These are phyloP conservation scores for Drosophila pseudotakahashii DNA, from an alignment of 2,888 invertebrate genomes.

Conservation along the genomic window DNA sequence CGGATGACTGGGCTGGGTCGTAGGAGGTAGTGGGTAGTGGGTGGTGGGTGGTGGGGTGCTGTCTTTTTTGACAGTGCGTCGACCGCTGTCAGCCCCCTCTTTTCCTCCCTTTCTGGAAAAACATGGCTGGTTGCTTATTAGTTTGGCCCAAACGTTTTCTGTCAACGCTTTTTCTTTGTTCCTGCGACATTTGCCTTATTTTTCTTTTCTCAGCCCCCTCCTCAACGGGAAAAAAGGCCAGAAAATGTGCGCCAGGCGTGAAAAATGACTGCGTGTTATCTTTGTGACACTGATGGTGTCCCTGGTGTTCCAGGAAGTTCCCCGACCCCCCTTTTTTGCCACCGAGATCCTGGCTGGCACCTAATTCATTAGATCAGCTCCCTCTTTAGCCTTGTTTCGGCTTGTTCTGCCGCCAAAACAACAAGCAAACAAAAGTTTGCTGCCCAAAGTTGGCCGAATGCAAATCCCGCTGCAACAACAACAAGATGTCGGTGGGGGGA, in stretches of 20 bases:
- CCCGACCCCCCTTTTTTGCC: neutral
- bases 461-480: slow-evolving; percentile 31
- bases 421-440: slow-evolving; percentile 47
- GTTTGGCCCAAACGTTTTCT: slow-evolving; percentile 53
- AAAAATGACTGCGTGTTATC: slow-evolving; percentile 75
- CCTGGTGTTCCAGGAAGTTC: neutral
- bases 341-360: slow-evolving; percentile 13
- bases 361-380: slow-evolving; percentile 42
- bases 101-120: neutral
- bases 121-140: slow-evolving; percentile 60
- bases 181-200: slow-evolving; percentile 20
- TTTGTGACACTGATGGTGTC: slow-evolving; percentile 69
- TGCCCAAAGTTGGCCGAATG: slow-evolving; percentile 41
- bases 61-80: slow-evolving; percentile 62
- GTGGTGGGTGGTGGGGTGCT: neutral
- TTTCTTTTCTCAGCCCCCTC: slow-evolving; percentile 3
- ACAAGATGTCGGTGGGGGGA: no score
- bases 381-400: slow-evolving; percentile 12
- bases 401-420: slow-evolving; percentile 44
- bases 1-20: neutral
- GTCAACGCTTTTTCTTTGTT: slow-evolving; percentile 24
- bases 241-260: slow-evolving; percentile 52
- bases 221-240: neutral
- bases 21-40: neutral
- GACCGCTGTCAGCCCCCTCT: slow-evolving; percentile 69